phyloP scores from a whole-genome alignment of 2,888 invertebrate genomes.

The Poecilus cupreus region DNA sequence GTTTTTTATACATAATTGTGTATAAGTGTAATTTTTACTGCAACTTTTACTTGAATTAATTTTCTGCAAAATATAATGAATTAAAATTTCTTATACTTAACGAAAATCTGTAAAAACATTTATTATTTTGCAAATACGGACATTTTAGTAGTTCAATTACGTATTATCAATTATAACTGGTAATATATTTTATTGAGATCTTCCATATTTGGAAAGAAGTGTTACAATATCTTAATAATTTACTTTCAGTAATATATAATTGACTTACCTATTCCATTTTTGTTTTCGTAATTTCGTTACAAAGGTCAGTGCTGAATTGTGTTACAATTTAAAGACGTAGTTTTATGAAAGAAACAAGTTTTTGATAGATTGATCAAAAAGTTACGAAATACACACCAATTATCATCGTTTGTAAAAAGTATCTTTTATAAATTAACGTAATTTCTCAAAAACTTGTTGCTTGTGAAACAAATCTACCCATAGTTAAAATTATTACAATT shows the following conservation, averaged over 20 bases:
- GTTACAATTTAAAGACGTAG: slow-evolving; percentile 14
- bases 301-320: slow-evolving; percentile 24
- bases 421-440: background rate
- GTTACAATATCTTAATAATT: no score
- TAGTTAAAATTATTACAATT: slow-evolving; percentile 18
- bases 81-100: no score
- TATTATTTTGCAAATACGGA: background rate
- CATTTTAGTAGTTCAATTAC: background rate
- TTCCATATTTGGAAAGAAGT: slow-evolving; percentile 31
- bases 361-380: background rate
- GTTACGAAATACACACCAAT: background rate
- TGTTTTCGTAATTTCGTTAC: background rate
- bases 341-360: background rate
- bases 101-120: no score
- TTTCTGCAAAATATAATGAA: no score
- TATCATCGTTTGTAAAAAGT: no score
- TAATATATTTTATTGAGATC: slow-evolving; percentile 21
- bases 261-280: background rate
- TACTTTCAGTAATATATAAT: slow-evolving; percentile 3
- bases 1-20: no score
- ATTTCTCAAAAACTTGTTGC: background rate
- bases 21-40: no score
- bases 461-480: background rate
- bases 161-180: background rate
- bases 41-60: no score